phyloP scores from a whole-genome alignment of 1,140 invertebrate genomes.

The Caerostris extrusa region DNA sequence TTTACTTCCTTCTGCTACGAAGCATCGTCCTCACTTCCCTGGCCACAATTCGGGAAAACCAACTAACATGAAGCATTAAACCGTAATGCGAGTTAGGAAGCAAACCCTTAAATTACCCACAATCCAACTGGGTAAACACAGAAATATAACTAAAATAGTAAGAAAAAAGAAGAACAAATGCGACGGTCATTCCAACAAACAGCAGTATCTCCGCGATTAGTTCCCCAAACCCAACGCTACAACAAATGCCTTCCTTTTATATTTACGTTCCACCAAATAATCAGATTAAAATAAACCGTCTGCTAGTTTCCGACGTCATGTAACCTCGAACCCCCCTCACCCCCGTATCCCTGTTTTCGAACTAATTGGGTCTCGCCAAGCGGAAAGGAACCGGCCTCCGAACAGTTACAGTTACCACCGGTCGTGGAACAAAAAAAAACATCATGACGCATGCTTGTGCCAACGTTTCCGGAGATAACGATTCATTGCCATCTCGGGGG shows the following conservation, averaged over 20 bases:
- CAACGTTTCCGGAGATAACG: not conserved
- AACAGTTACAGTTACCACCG: not conserved
- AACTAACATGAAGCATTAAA: no score
- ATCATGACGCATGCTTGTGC: not conserved
- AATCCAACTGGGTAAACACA: not conserved
- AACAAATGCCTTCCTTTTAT: not conserved
- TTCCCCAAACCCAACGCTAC: not conserved
- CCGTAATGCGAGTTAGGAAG: not conserved
- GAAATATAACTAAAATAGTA: not conserved
- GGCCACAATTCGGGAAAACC: no score
- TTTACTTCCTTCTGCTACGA: no score
- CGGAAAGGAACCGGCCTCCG: not conserved
- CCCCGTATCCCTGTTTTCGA: not conserved
- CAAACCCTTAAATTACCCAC: not conserved
- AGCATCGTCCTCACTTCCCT: no score
- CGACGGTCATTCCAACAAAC: not conserved
- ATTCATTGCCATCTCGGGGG: not conserved
- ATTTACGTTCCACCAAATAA: not conserved
- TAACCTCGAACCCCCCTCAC: not conserved
- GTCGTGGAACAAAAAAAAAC: not conserved
- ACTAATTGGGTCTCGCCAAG: not conserved
- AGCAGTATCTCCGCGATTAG: not conserved
- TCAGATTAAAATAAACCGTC: slow-evolving; percentile 23
- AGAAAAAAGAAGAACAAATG: no score
- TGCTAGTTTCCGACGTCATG: not conserved